These are phyloP conservation scores for Linnaemya tessellans DNA, from an alignment of 2,888 invertebrate genomes.

Conservation along the genomic window DNA sequence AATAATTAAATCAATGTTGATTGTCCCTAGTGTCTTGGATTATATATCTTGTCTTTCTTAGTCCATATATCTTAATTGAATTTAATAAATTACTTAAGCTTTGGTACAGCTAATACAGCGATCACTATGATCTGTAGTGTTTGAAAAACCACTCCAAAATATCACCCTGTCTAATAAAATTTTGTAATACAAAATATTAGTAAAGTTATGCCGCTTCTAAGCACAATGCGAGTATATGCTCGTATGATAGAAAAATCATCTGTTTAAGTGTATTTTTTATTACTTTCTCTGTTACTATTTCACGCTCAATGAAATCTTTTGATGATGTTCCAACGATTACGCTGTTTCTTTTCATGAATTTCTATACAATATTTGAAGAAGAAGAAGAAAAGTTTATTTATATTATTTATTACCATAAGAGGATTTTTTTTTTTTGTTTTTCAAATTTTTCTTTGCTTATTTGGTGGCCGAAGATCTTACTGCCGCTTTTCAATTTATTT, in stretches of 20 bases:
- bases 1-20: too few relatives aligned
- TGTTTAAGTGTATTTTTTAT: slow-evolving; percentile 39
- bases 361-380: background rate
- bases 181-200: slow-evolving; percentile 1
- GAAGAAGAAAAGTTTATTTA: slow-evolving; percentile 20
- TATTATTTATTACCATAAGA: slow-evolving; percentile 34
- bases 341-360: slow-evolving; percentile 39
- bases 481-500: slow-evolving; percentile 49
- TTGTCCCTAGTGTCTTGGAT: too few relatives aligned
- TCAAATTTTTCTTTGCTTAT: slow-evolving; percentile 5
- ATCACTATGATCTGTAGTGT: too few relatives aligned
- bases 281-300: slow-evolving; percentile 82
- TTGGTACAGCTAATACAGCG: too few relatives aligned
- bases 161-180: background rate
- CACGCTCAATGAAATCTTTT: slow-evolving; percentile 82
- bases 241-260: slow-evolving; percentile 4
- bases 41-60: too few relatives aligned
- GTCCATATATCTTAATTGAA: too few relatives aligned
- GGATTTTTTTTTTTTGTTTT: slow-evolving; percentile 26
- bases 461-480: slow-evolving; percentile 53
- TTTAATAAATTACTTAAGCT: too few relatives aligned
- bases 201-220: slow-evolving; percentile 1
- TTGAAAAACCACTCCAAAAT: background rate
- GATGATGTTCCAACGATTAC: slow-evolving; percentile 74
- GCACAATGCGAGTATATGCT: background rate